These are phyloP conservation scores for Holothuria glaberrima DNA, from an alignment of 35 echinoderm and acorn worm species.

Conservation along the genomic window DNA sequence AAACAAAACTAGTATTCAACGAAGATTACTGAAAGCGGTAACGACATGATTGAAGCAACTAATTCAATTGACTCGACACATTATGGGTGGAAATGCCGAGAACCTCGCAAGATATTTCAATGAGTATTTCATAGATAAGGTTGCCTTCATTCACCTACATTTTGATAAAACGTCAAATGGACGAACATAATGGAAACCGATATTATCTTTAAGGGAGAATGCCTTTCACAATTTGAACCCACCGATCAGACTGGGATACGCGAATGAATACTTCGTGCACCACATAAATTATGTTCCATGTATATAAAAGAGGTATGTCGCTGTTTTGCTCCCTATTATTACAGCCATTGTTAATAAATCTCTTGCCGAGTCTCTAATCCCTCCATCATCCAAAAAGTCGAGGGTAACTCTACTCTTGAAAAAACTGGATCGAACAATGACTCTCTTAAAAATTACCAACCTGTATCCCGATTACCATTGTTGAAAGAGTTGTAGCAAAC, in stretches of 20 bases:
- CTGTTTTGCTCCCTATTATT: constrained; percentile 17
- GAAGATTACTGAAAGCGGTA: constrained; percentile 22
- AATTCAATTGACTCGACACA: constrained; percentile 15
- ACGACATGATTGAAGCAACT: constrained; percentile 38
- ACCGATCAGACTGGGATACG: constrained; percentile 21
- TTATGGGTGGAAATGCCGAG: constrained; percentile 11
- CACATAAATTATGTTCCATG: constrained; percentile 17
- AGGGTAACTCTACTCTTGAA: constrained; percentile 66
- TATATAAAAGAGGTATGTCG: constrained; percentile 42
- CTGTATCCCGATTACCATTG: constrained; percentile 69
- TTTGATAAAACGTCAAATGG: not conserved
- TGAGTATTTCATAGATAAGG: constrained; percentile 48
- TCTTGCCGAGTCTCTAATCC: not conserved
- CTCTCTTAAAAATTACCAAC: constrained; percentile 56
- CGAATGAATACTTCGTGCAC: constrained; percentile 15
- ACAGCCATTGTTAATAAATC: too few relatives aligned
- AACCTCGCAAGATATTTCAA: constrained; percentile 17
- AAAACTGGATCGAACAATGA: constrained; percentile 61
- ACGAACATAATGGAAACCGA: constrained; percentile 31
- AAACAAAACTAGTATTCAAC: constrained; percentile 49
- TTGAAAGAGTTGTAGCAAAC: constrained; percentile 72
- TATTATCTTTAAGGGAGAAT: not conserved
- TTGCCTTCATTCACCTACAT: not conserved
- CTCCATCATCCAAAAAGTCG: not conserved
- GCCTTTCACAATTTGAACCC: too few relatives aligned